phyloP scores from a whole-genome alignment of 2,888 invertebrate species.

The Oxycera nigricornis region DNA sequence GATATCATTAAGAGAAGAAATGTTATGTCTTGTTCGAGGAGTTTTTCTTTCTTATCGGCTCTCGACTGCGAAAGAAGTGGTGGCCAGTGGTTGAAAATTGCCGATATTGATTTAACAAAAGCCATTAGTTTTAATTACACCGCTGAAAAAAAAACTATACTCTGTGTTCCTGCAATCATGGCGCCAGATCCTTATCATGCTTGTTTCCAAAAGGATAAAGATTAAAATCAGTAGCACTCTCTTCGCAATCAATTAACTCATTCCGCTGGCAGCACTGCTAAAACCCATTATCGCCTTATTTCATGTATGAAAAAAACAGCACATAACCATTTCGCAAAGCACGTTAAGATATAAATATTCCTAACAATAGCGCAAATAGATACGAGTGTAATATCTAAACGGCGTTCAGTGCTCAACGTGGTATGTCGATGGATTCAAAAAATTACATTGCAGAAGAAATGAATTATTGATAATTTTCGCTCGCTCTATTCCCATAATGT shows the following conservation, averaged over 20 bases:
- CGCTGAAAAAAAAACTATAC: not conserved
- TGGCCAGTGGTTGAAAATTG: not conserved
- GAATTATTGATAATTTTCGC: conserved; percentile 46
- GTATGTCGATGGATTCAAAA: conserved; percentile 29
- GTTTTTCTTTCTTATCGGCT: conserved; percentile 37
- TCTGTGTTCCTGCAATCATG: not conserved
- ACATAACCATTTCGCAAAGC: conserved; percentile 4
- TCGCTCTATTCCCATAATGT: conserved; percentile 45
- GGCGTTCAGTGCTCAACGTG: conserved; percentile 28
- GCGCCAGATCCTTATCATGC: not conserved
- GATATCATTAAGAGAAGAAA: conserved; percentile 47
- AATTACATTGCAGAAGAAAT: conserved; percentile 34
- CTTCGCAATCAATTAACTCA: not conserved
- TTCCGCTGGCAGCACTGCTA: not conserved
- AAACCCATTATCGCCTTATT: not conserved
- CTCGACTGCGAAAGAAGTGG: not conserved
- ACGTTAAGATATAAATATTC: conserved; percentile 28
- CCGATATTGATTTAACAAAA: not conserved
- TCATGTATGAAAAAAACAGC: not conserved
- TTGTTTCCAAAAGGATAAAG: no score
- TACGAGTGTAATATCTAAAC: conserved; percentile 14
- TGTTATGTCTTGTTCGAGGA: conserved; percentile 41
- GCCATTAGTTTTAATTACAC: not conserved
- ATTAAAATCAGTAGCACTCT: no score
- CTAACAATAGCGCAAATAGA: conserved; percentile 18